Evolutionary conservation across 1,140 invertebrate species (phyloP).

Genomic region (Drosophila ambigua): DNA sequence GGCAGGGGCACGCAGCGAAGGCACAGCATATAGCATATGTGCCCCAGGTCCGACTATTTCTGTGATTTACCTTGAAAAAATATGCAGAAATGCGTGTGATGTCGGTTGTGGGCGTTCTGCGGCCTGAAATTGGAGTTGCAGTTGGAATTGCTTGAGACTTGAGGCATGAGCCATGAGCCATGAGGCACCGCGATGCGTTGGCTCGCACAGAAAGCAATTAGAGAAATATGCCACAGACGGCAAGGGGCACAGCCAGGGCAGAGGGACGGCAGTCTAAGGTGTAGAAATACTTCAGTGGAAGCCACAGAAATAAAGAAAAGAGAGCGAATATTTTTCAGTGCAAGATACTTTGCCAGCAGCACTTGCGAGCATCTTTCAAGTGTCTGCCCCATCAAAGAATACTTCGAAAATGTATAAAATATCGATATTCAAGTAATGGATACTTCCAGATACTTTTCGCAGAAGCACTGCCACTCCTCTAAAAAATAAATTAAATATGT

Average conservation of each 20-base stretch:
- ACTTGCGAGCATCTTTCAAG: too few species aligned
- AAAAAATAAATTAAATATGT: too few species aligned
- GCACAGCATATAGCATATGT: constrained; percentile 50
- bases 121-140: constrained; percentile 41
- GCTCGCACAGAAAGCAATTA: constrained; percentile 36
- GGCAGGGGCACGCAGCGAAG: constrained; percentile 8
- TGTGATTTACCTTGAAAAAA: constrained; percentile 78
- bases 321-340: too few species aligned
- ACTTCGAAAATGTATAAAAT: too few species aligned
- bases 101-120: constrained; percentile 38
- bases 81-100: constrained; percentile 47
- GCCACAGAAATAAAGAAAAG: too few species aligned
- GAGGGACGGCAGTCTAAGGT: not conserved
- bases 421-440: too few species aligned
- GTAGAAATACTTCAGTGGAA: too few species aligned
- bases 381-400: too few species aligned
- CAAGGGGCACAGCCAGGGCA: not conserved
- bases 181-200: constrained; percentile 7
- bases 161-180: too few species aligned
- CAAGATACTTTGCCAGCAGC: too few species aligned
- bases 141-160: not conserved
- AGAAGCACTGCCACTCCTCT: too few species aligned
- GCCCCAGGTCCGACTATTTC: constrained; percentile 62
- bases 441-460: too few species aligned
- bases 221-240: constrained; percentile 24